These are phyloP conservation scores for Neelides sp. DNA, from an alignment of 1,140 invertebrate genomes.

Conservation along the genomic window DNA sequence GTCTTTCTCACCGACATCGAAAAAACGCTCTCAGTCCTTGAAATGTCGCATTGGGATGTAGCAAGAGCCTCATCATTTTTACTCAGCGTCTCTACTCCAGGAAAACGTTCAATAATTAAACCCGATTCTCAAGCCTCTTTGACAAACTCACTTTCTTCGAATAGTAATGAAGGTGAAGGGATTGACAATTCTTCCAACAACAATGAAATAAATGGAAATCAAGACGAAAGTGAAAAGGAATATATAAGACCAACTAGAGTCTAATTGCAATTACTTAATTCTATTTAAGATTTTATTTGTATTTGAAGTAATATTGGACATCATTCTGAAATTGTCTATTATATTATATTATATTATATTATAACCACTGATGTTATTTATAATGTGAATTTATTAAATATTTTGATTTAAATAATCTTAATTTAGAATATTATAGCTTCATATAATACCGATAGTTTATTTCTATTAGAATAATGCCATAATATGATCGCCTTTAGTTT, in stretches of 20 bases:
- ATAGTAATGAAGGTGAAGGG: background rate
- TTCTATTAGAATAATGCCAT: too few relatives aligned
- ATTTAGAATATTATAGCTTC: too few relatives aligned
- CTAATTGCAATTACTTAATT: too few relatives aligned
- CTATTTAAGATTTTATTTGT: too few relatives aligned
- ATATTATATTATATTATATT: too few relatives aligned
- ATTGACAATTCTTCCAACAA: background rate
- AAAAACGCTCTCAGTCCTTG: slow-evolving; percentile 18
- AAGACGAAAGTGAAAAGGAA: background rate
- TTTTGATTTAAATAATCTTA: too few relatives aligned
- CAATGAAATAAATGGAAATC: background rate
- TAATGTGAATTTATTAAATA: too few relatives aligned
- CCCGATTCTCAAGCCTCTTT: background rate
- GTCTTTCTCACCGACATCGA: slow-evolving; percentile 11
- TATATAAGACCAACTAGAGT: slow-evolving; percentile 4
- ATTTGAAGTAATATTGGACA: too few relatives aligned
- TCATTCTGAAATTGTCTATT: too few relatives aligned
- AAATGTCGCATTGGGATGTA: slow-evolving; percentile 29
- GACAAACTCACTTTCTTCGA: background rate
- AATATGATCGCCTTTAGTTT: too few relatives aligned
- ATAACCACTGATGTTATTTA: too few relatives aligned
- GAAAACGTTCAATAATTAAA: background rate
- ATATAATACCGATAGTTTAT: too few relatives aligned
- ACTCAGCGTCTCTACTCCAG: slow-evolving; percentile 7
- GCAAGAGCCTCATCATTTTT: slow-evolving; percentile 19